Evolutionary conservation across 2,113 vertebrate genomes (phyloP), one percentile per base, ranked within the genome.

Genomic region (Thermophis baileyi): DNA sequence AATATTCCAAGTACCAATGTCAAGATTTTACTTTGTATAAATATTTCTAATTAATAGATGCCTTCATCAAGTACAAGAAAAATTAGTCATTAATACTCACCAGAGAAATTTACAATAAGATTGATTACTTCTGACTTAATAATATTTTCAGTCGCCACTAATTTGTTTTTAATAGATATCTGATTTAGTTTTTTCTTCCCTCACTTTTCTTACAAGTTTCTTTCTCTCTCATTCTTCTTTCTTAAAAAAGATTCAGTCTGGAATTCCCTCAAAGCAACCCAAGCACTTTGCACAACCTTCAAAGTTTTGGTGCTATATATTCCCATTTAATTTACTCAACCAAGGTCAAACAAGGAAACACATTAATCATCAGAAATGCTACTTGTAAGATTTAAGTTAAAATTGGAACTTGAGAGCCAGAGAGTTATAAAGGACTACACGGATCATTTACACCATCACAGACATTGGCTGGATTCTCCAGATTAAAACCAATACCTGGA

Each of bases 31-130:
- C 94, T 94, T 97, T 97, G 93, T 92, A 96, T 92, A 97, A 96
- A 96, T 97, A 97, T 97, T 97, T 97, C 96, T 97, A 97, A 98
- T 98, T 97, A 97, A 98, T 96, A 96, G 91, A 95, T 96, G 87
- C n/a, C 88, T 97, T 97, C 95, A 96, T 96, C 93, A 97, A 97
- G 95, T 96, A 93, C 47, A 92, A 95, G 93, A 95, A 97, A 96
- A 96, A 95, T 95, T 94, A 96, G 93, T 51, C 51, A 93, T 93
- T 96, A 96, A 91, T 49, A 91, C 94, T 96, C 96, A 97, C 94
- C 90, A 96, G 96, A 97, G 96, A 95, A 93, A 91, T 86, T 91
- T 94, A 89, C 93, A 97, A 97, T 97, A 96, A 97, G 94, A 94
- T 74, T 96, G 95, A 97, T 96, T 97, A 97, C 96, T 96, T 96